Evolutionary conservation across 2,113 vertebrate species (phyloP).

Genomic region (Aramus guarauna): DNA sequence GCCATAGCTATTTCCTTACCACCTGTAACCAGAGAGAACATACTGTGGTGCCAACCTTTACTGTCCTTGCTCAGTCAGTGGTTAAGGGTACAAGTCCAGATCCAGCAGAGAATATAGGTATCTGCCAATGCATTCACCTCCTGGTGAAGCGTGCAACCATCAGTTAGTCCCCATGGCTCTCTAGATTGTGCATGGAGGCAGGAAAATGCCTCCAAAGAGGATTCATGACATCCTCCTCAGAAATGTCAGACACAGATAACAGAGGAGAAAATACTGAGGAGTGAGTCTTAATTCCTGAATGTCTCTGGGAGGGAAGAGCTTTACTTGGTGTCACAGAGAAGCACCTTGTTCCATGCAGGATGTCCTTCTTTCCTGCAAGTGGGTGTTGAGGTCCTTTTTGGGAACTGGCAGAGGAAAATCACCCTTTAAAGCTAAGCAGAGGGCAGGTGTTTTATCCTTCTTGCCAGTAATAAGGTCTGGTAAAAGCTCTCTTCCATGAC

Average conservation of each 20-base stretch:
- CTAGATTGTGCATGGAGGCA: neutral
- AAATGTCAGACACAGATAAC: neutral
- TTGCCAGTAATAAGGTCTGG: neutral
- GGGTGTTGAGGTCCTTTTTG: neutral
- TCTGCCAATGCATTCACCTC: neutral
- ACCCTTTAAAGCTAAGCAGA: neutral
- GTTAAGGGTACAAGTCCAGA: neutral
- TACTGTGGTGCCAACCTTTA: neutral
- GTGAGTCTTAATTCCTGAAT: neutral
- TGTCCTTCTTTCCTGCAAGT: neutral
- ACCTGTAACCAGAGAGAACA: neutral
- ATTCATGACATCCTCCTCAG: neutral
- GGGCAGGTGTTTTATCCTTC: neutral
- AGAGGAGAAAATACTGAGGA: neutral
- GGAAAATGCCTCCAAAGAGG: neutral
- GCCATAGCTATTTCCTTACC: neutral
- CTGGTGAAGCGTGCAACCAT: neutral
- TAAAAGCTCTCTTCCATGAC: neutral
- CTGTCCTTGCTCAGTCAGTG: fast-evolving
- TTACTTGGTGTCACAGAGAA: neutral
- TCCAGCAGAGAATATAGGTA: neutral
- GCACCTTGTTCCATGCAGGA: neutral
- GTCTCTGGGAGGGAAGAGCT: neutral
- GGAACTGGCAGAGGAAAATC: neutral
- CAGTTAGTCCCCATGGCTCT: neutral